These are phyloP conservation scores for Sardinella longiceps DNA, from an alignment of 2,797 vertebrate genomes.

Conservation along the genomic window DNA sequence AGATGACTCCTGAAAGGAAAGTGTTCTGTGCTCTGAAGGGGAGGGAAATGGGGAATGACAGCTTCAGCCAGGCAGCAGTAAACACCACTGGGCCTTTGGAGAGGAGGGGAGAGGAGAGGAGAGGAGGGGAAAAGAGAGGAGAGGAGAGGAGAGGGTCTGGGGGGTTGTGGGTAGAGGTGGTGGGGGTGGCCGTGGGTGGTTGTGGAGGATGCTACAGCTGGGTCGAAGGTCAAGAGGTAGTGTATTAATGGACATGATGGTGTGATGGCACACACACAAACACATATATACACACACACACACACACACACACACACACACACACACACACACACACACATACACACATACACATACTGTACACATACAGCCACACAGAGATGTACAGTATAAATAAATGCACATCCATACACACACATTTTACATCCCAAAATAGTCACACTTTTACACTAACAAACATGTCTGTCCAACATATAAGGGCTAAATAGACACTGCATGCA, in stretches of 20 bases:
- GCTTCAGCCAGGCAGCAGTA: slow-evolving; percentile 38
- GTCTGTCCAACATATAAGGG: neutral
- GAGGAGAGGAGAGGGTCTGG: neutral
- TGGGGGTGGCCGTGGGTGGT: neutral
- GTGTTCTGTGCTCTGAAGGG: slow-evolving; percentile 25
- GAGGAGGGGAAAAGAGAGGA: too few relatives aligned
- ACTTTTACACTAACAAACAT: neutral
- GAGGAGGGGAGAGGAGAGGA: neutral
- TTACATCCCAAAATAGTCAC: neutral
- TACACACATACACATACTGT: slow-evolving; percentile 26
- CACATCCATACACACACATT: neutral
- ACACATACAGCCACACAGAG: slow-evolving; percentile 12
- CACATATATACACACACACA: slow-evolving; percentile 7
- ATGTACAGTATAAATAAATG: neutral
- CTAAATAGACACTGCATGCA: neutral
- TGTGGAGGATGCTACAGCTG: neutral
- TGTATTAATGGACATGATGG: slow-evolving; percentile 18
- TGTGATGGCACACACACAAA: neutral
- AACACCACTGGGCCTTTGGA: neutral
- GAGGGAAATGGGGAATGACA: slow-evolving; percentile 40
- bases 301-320: slow-evolving; percentile 27
- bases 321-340: slow-evolving; percentile 15
- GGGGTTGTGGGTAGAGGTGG: neutral
- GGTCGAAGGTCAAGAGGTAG: slow-evolving; percentile 19
- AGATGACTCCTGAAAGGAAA: neutral